phyloP scores from a whole-genome alignment of 2,888 invertebrate genomes.

The Cactoblastis cactorum region DNA sequence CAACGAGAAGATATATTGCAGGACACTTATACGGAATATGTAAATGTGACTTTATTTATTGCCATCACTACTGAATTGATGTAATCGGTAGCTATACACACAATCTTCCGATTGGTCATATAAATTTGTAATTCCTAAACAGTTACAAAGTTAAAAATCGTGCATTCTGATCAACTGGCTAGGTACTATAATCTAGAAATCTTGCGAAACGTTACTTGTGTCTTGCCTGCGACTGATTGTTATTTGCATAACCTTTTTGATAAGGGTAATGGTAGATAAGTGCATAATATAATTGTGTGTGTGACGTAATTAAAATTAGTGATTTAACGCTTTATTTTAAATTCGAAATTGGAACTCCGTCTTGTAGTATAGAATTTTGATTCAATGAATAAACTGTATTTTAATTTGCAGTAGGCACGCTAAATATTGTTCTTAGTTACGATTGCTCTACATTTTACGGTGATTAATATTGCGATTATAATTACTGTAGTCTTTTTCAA shows the following conservation, averaged over 20 bases:
- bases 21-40: neutral
- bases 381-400: too few species aligned
- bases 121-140: neutral
- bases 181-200: neutral
- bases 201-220: neutral
- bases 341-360: neutral
- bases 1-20: neutral
- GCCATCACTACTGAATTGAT: neutral
- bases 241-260: slow-evolving; percentile 1
- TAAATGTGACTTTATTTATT: neutral
- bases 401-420: too few species aligned
- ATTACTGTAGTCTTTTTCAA: too few species aligned
- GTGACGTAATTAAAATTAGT: neutral
- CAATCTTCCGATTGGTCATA: neutral
- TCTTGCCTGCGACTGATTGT: neutral
- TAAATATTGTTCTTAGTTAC: too few species aligned
- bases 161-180: neutral
- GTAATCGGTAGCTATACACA: neutral
- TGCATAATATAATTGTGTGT: neutral
- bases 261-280: too few species aligned
- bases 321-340: neutral
- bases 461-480: too few species aligned
- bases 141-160: neutral
- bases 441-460: too few species aligned
- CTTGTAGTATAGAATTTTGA: neutral